Percentiles rank a stretch among this genome's conserved stretches.
Evolutionary conservation across 2,888 invertebrate genomes (phyloP).

Genomic region (Arrhopalites spinosus): DNA sequence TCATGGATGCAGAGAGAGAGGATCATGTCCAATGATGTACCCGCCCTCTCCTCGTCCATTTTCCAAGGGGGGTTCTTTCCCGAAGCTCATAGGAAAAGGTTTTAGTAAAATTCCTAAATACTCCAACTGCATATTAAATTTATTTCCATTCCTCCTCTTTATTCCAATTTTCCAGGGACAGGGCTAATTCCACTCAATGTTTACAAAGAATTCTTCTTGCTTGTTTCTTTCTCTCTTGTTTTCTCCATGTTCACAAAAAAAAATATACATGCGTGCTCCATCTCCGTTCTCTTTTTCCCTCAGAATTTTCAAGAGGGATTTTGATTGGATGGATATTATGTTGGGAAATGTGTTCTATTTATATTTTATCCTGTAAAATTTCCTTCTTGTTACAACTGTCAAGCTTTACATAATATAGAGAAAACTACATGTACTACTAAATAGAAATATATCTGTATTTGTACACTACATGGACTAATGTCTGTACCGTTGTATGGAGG

Average conservation of each 20-base stretch:
- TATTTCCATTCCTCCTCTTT: neutral
- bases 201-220: neutral
- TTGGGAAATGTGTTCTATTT: too few species aligned
- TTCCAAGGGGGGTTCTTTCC: constrained; percentile 5
- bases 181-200: neutral
- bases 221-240: neutral
- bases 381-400: too few species aligned
- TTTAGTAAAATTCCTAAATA: constrained; percentile 32
- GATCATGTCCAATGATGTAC: neutral
- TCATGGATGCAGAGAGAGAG: too few species aligned
- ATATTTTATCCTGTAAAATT: too few species aligned
- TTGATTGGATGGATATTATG: too few species aligned
- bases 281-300: too few species aligned
- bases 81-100: too few species aligned
- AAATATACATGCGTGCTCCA: too few species aligned
- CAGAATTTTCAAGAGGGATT: too few species aligned
- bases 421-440: too few species aligned
- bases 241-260: neutral
- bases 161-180: neutral
- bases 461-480: neutral
- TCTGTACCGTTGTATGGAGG: neutral
- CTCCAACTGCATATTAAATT: constrained; percentile 17
- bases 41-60: neutral
- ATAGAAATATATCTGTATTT: too few species aligned
- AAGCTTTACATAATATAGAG: too few species aligned